Conservation (phyloP, 2,797 vertebrate genomes). For the Jordanella pulchra region DNA sequence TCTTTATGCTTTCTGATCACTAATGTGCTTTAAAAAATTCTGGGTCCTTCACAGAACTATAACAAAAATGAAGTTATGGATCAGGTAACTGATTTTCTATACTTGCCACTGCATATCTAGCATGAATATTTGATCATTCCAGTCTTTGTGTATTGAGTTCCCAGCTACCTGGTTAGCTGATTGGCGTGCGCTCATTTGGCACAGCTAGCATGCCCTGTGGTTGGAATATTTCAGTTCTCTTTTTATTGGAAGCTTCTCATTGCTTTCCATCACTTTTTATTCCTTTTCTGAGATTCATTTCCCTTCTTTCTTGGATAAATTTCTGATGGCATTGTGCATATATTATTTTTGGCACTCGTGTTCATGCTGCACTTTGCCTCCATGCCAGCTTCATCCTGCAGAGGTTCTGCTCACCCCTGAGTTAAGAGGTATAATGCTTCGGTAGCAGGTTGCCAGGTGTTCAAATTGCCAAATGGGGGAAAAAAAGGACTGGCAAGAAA, state of each 20-base stretch:
- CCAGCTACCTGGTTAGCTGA: slow-evolving; percentile 16
- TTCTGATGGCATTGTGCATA: neutral
- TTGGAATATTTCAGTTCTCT: slow-evolving; percentile 23
- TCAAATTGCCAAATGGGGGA: neutral
- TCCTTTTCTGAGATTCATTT: neutral
- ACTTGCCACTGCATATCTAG: slow-evolving; percentile 11
- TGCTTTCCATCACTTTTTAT: slow-evolving; percentile 10
- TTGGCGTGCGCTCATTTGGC: slow-evolving; percentile 41
- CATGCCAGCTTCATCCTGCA: neutral
- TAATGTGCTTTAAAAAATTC: neutral
- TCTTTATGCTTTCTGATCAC: neutral
- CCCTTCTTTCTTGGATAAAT: neutral
- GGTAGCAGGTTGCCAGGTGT: neutral
- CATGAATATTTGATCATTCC: slow-evolving; percentile 18
- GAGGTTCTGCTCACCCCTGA: neutral
- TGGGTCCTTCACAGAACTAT: neutral
- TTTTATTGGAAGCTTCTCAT: slow-evolving; percentile 4
- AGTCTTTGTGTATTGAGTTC: slow-evolving; percentile 21
- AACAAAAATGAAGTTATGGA: neutral
- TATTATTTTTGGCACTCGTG: neutral
- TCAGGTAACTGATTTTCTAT: slow-evolving; percentile 15
- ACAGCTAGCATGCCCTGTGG: slow-evolving; percentile 22
- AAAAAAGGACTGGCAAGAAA: neutral
- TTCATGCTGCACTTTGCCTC: neutral
- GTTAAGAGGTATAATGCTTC: neutral